phyloP scores from a whole-genome alignment of 2,888 invertebrate genomes.

The Campopleginae sp. region DNA sequence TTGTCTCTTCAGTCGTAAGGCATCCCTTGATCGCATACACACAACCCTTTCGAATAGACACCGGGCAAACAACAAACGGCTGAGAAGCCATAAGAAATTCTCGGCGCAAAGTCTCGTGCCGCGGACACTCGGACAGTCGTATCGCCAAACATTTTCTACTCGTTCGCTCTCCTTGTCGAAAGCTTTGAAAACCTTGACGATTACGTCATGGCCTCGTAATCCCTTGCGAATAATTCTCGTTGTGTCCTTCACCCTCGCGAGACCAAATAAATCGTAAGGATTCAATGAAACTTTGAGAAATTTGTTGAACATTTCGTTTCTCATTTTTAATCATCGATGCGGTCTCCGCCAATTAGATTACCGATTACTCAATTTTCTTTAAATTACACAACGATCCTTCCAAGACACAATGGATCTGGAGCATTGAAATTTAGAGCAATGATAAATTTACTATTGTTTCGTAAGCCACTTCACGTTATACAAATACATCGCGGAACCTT shows the following conservation, averaged over 20 bases:
- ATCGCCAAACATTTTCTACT: neutral
- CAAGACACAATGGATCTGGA: conserved; percentile 6
- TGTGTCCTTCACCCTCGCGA: conserved; percentile 38
- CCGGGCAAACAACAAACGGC: conserved; percentile 33
- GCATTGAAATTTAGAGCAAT: conserved; percentile 3
- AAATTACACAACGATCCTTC: neutral
- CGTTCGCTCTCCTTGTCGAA: neutral
- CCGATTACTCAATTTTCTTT: neutral
- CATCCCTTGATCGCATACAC: conserved; percentile 42
- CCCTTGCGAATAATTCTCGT: conserved; percentile 13
- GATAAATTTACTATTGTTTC: conserved; percentile 27
- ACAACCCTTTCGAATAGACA: conserved; percentile 50
- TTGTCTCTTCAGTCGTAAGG: conserved; percentile 59
- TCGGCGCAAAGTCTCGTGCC: conserved; percentile 34
- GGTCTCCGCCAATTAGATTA: neutral
- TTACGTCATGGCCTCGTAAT: conserved; percentile 35
- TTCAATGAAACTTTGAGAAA: neutral
- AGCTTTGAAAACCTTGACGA: conserved; percentile 40
- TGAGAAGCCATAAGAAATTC: conserved; percentile 43
- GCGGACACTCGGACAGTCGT: conserved; percentile 5
- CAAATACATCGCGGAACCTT: neutral
- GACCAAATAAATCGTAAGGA: neutral
- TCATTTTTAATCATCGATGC: neutral
- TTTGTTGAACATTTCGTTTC: neutral
- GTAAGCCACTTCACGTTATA: neutral